phyloP scores from a whole-genome alignment of 2,113 vertebrate genomes.

The Oceanodroma tethys region DNA sequence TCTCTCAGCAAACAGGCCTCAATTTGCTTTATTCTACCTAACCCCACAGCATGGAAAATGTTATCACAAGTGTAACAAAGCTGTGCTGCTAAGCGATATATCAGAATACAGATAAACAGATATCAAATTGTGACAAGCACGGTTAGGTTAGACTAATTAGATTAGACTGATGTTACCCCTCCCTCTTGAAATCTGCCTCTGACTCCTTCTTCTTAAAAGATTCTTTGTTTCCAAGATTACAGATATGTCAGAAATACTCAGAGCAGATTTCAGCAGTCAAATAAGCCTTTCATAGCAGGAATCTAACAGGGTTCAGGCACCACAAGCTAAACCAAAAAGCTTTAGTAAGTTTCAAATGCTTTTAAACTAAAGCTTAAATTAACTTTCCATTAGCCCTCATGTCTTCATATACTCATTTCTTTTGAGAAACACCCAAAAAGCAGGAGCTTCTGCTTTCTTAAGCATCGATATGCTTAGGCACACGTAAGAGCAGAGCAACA shows the following conservation, averaged over 20 bases:
- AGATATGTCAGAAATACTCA: background rate
- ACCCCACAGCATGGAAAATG: background rate
- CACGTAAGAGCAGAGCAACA: background rate
- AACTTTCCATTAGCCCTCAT: background rate
- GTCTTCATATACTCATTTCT: background rate
- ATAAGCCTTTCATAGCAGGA: background rate
- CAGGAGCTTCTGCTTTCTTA: background rate
- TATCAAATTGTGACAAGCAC: background rate
- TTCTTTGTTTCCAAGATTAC: background rate
- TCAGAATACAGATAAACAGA: background rate
- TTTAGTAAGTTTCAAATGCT: background rate
- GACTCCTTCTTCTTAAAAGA: background rate
- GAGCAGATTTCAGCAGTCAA: background rate
- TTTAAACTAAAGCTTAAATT: background rate
- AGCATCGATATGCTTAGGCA: background rate
- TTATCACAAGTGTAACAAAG: background rate
- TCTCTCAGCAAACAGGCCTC: background rate
- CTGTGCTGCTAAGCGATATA: background rate
- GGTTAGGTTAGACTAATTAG: background rate
- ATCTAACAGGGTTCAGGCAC: background rate
- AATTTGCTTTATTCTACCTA: background rate
- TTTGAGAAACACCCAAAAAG: background rate
- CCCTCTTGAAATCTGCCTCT: background rate
- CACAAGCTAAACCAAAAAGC: background rate
- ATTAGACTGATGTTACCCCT: background rate